Base-by-base conservation (phyloP, 2,113 vertebrate genomes). In the Lophotis ruficrista region DNA sequence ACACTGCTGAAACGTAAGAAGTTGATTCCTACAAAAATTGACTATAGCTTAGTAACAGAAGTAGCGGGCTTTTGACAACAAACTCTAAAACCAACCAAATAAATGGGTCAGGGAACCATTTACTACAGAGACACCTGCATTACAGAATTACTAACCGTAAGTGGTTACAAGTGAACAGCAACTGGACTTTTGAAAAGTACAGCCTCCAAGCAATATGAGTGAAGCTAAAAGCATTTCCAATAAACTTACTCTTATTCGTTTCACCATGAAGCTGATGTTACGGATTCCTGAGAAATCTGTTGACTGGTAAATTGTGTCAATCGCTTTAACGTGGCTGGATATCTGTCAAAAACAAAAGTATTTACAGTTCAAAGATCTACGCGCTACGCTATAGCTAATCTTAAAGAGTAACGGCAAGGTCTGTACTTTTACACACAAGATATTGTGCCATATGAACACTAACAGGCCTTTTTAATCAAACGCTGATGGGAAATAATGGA, bases 261-360 rank as follows among this genome's bases (percentile, higher is more conserved):
- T 99, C 96, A 99, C 99, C 99, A 99, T 99, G 97, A 99, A 99
- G 97, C 98, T 99, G 98, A 99, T 99, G 96, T 99, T 99, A 89
- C 99, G 98, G 83, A 99, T 99, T 81, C 99, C 99, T 68, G 98
- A 97, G 97, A 99, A 99, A 97, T 99, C 99, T 56, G 99, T 99
- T 89, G 96, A 98, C 97, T 99, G 99, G 97, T 99, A 99, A 98
- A 99, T 99, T 53, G 99, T 98, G 97, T 99, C 98, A 78, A 99
- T 99, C 0, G 99, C 99, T 97, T 99, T 99, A 28, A 99, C 99
- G 3, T 99, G 99, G 96, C 99, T 99, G 96, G 99, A 99, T 94
- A 99, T 99, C 99, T 99, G 97, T 86, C 7, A 84, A 84, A 93
- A 94, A 54, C 7, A 31, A 89, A 77, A 96, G 31, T 2, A 77